Conservation (phyloP, 2,113 vertebrate genomes). For the Syrmaticus mikado region DNA sequence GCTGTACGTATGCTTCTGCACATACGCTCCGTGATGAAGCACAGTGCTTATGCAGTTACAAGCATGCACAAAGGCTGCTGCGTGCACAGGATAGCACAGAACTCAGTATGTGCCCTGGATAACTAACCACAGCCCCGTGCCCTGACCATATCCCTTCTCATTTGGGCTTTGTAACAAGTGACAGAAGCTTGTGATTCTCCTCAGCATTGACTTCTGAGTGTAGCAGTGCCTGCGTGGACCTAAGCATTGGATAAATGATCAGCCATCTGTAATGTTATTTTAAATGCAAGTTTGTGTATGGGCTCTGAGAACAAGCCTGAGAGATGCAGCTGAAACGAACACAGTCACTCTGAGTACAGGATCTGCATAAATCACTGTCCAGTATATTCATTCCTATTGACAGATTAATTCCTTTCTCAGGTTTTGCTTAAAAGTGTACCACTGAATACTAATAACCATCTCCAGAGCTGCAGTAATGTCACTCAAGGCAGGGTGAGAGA, state of each 20-base stretch:
- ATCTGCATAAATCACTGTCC: conserved; percentile 81
- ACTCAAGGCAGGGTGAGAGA: conserved; percentile 3
- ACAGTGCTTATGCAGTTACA: not conserved
- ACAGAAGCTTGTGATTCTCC: not conserved
- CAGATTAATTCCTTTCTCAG: conserved; percentile 79
- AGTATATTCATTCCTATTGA: conserved; percentile 76
- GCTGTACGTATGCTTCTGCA: not conserved
- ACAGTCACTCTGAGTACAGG: conserved; percentile 57
- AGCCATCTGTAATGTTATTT: conserved; percentile 34
- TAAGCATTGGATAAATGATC: not conserved
- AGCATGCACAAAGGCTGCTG: not conserved
- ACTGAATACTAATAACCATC: conserved; percentile 74
- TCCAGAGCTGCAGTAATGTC: conserved; percentile 26
- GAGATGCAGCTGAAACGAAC: conserved; percentile 59
- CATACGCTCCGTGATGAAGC: not conserved
- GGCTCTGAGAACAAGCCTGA: conserved; percentile 37
- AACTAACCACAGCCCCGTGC: not conserved
- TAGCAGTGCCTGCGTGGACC: not conserved
- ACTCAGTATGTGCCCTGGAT: not conserved
- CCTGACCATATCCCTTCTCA: not conserved
- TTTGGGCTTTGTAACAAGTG: conserved; percentile 17
- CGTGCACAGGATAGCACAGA: too few species aligned
- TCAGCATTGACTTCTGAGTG: not conserved
- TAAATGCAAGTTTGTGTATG: conserved; percentile 55
- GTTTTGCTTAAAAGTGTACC: conserved; percentile 73